Conservation (phyloP, 2,888 invertebrate genomes). For the Aleiodes alternator region DNA sequence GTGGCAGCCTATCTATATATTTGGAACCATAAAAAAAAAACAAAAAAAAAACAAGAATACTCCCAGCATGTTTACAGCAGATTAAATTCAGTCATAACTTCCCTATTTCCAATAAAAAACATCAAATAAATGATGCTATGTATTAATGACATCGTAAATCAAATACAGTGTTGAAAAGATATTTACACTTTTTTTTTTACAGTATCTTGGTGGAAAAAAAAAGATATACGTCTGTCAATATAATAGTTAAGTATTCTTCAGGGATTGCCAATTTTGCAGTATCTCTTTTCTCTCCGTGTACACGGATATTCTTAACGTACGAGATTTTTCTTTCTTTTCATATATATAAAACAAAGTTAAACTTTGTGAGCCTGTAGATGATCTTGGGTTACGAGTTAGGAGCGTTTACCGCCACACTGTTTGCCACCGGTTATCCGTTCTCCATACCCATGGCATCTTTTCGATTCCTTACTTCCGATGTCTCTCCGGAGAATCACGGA, state of each 20-base stretch:
- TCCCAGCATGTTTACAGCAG: slow-evolving; percentile 8
- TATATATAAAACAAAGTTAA: slow-evolving; percentile 33
- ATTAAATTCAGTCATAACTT: neutral
- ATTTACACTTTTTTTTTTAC: neutral
- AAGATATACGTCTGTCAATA: slow-evolving; percentile 19
- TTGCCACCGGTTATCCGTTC: slow-evolving; percentile 46
- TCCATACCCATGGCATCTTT: slow-evolving; percentile 39
- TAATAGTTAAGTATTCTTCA: slow-evolving; percentile 39
- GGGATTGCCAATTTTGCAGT: slow-evolving; percentile 24
- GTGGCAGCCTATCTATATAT: slow-evolving; percentile 2
- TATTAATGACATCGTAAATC: neutral
- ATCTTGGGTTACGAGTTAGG: slow-evolving; percentile 48
- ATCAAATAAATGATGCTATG: slow-evolving; percentile 3
- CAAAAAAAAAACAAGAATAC: neutral
- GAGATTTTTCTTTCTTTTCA: neutral
- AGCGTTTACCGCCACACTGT: slow-evolving; percentile 50
- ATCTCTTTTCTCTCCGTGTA: slow-evolving; percentile 4
- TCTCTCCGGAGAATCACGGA: slow-evolving; percentile 46
- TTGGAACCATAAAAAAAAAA: neutral
- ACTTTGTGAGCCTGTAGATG: slow-evolving; percentile 48
- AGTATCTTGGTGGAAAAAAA: slow-evolving; percentile 2
- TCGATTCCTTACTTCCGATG: slow-evolving; percentile 48
- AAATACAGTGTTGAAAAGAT: neutral
- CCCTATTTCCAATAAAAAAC: slow-evolving; percentile 1
- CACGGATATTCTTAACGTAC: slow-evolving; percentile 26